Conservation (phyloP, 2,113 vertebrate genomes). For the Fulica atra region DNA sequence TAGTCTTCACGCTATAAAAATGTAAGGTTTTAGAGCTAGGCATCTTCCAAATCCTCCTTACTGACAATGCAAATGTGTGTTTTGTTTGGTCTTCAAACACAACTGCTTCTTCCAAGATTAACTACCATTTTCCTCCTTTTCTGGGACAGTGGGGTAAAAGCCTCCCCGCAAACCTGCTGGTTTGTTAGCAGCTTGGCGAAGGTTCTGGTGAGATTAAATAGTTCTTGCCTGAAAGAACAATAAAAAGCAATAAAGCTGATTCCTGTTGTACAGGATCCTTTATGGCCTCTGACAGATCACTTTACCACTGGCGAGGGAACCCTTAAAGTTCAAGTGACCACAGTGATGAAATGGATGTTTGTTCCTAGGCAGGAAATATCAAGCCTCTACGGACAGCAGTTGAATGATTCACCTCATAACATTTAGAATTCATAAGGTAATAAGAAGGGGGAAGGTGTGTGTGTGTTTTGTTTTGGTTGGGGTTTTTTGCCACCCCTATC, state of each 20-base stretch:
- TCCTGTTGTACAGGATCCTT: not conserved
- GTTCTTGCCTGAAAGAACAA: slow-evolving; percentile 27
- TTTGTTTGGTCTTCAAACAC: not conserved
- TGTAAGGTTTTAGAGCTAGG: not conserved
- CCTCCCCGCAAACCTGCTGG: not conserved
- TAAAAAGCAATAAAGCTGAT: slow-evolving; percentile 22
- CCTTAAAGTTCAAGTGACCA: not conserved
- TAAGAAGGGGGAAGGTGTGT: not conserved
- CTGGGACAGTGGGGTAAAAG: not conserved
- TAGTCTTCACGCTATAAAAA: not conserved
- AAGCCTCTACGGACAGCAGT: not conserved
- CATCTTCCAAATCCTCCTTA: not conserved
- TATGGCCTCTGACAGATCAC: not conserved
- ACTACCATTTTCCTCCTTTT: not conserved
- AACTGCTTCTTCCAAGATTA: not conserved
- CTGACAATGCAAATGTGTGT: not conserved
- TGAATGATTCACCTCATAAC: not conserved
- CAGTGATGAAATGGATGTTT: not conserved
- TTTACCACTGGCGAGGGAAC: not conserved
- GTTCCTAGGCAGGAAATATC: not conserved
- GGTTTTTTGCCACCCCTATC: not conserved
- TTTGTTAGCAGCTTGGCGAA: not conserved
- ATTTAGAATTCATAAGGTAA: not conserved
- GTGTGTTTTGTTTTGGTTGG: not conserved
- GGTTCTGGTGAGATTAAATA: not conserved